Base-by-base conservation (phyloP, 2,888 invertebrate species). In the Toxonevra muliebris region DNA sequence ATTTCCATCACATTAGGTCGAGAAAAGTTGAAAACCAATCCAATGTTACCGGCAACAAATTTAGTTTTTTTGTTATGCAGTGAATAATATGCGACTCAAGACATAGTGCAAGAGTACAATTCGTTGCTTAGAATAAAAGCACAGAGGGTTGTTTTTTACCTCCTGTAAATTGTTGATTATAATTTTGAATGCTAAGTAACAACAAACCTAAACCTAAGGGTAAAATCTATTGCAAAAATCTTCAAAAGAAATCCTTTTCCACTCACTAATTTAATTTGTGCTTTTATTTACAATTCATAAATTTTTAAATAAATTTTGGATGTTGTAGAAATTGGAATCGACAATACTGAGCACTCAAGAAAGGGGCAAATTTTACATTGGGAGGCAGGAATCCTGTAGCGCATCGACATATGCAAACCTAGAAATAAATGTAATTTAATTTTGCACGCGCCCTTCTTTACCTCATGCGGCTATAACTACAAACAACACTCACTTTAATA, bases 221-320 rank as follows among this genome's bases (percentile, higher is more conserved):
- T 15, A 40, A 40, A 57, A 40, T 57, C 30, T 15, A 48, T 15
- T 20, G 57, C 15, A 13, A 12, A 13, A 57, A 40, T 19, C 30
- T 57, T 20, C 10, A 57, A 57, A 57, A 12, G 11, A 40, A 57
- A 19, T 4, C 40, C 13, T 57, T 57, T 40, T 57, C 13, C n/a
- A 5, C n/a, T 17, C 58, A 41, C 68, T 65, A 61, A 67, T 65
- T 67, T 63, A 20, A 52, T 70, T 71, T 70, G 19, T 15, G 11
- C 10, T 30, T 43, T 66, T 74, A 71, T 74, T 76, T 76, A 73
- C 75, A 73, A 70, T 69, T 73, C 75, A 76, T 75, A 53, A 59
- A 75, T 76, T 76, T 76, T 62, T 54, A 63, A 76, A 68, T 70
- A 64, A 66, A 63, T 64, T 70, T 43, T 55, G 20, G 52, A 9